Conservation (phyloP, 2,888 invertebrate species). For the Cephonodes hylas region DNA sequence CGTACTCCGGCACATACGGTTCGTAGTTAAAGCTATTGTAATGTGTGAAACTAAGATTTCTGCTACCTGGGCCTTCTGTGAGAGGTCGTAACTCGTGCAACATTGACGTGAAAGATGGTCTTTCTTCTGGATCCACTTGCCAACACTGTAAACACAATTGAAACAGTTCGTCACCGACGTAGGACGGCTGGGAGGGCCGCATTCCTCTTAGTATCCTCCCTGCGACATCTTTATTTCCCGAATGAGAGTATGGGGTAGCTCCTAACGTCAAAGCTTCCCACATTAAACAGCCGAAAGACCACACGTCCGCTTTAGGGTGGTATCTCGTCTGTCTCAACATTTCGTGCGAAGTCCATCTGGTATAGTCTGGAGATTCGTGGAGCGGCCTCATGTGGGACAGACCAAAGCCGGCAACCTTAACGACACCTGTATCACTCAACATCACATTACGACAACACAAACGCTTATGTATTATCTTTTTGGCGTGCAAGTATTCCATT, state of each 20-base stretch:
- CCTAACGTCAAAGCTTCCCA: conserved; percentile 92
- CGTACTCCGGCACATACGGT: conserved; percentile 68
- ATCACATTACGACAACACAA: conserved; percentile 87
- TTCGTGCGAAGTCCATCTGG: conserved; percentile 90
- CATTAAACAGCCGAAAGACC: conserved; percentile 90
- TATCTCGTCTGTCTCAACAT: conserved; percentile 85
- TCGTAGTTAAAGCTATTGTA: conserved; percentile 73
- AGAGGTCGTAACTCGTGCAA: conserved; percentile 66
- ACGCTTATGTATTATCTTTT: conserved; percentile 87
- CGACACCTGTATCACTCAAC: conserved; percentile 82
- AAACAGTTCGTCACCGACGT: conserved; percentile 89
- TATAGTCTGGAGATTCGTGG: conserved; percentile 86
- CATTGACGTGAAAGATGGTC: conserved; percentile 86
- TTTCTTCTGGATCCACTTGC: conserved; percentile 90
- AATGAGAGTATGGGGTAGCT: conserved; percentile 88
- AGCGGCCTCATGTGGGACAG: conserved; percentile 83
- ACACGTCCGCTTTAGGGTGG: conserved; percentile 88
- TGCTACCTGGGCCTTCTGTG: conserved; percentile 54
- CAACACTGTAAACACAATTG: conserved; percentile 92
- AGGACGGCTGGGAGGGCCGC: conserved; percentile 87
- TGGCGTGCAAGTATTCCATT: conserved; percentile 85
- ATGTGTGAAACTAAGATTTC: conserved; percentile 69
- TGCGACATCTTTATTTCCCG: conserved; percentile 84
- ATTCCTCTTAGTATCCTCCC: conserved; percentile 86
- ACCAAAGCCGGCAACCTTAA: conserved; percentile 89